Conservation (phyloP, 1,140 invertebrate genomes). For the Drosophila varians region DNA sequence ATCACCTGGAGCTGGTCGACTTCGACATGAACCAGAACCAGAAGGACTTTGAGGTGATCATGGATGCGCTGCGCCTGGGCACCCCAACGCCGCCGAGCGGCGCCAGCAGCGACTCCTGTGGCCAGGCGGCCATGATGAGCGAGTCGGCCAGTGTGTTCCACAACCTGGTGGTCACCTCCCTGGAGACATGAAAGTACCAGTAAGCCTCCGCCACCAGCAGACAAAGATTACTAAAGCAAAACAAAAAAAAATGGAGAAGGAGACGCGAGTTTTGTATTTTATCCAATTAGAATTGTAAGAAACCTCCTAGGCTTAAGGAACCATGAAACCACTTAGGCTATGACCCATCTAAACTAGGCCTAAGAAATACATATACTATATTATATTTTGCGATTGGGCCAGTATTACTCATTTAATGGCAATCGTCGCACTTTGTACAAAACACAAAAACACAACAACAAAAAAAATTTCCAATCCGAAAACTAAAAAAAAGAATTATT, state of each 20-base stretch:
- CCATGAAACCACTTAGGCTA: background rate
- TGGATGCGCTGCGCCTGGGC: conserved; percentile 83
- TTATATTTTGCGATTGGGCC: conserved; percentile 10
- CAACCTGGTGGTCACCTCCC: conserved; percentile 87
- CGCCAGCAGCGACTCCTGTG: conserved; percentile 84
- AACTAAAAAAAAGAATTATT: background rate
- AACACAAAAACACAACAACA: conserved; percentile 8
- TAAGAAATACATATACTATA: conserved; percentile 21
- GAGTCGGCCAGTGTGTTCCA: conserved; percentile 88
- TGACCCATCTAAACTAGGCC: background rate
- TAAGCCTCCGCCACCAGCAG: conserved; percentile 34
- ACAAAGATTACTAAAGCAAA: conserved; percentile 21
- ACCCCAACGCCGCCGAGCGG: conserved; percentile 82
- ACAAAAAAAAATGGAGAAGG: background rate
- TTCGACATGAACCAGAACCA: conserved; percentile 83
- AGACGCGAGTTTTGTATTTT: background rate
- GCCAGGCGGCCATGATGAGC: conserved; percentile 88
- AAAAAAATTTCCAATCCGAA: background rate
- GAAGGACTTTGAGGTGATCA: conserved; percentile 84
- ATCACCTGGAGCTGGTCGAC: conserved; percentile 80
- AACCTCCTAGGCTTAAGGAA: background rate
- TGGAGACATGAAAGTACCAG: conserved; percentile 86
- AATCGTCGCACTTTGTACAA: conserved; percentile 26
- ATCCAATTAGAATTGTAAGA: background rate
- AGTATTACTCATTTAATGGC: conserved; percentile 48